Percentiles rank a stretch among this genome's conserved stretches.
phyloP scores from a whole-genome alignment of 1,140 invertebrate genomes.

The Anthonomus grandis region DNA sequence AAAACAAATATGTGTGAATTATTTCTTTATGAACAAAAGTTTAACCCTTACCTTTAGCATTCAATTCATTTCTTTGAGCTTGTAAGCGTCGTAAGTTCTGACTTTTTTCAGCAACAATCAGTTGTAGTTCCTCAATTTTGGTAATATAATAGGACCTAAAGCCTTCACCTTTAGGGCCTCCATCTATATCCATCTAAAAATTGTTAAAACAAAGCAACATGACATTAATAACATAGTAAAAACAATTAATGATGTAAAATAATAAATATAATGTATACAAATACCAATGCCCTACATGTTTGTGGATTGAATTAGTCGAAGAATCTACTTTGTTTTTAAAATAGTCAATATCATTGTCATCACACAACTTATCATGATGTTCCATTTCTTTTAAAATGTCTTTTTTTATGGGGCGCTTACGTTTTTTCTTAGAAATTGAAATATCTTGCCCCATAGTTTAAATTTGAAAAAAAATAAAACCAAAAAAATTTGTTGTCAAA shows the following conservation, averaged over 20 bases:
- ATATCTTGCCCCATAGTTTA: constrained; percentile 30
- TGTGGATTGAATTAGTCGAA: background rate
- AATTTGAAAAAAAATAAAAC: background rate
- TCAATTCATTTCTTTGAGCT: constrained; percentile 98
- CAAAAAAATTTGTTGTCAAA: too few relatives aligned
- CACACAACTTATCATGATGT: background rate
- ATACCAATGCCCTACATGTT: constrained; percentile 1
- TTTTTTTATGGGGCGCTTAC: constrained; percentile 7
- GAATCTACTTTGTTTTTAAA: constrained; percentile 15
- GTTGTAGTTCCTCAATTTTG: constrained; percentile 94
- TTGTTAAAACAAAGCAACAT: too few relatives aligned
- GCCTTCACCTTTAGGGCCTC: constrained; percentile 74
- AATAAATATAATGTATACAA: background rate
- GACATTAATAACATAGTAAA: constrained; percentile 8
- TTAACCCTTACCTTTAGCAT: constrained; percentile 82
- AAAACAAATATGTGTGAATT: constrained; percentile 2
- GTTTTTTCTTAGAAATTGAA: constrained; percentile 25
- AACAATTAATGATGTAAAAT: background rate
- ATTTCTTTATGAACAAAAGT: background rate
- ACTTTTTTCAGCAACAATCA: constrained; percentile 94
- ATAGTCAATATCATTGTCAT: constrained; percentile 12
- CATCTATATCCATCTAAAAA: constrained; percentile 88
- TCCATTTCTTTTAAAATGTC: background rate
- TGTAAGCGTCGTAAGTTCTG: constrained; percentile 96
- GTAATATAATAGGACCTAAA: constrained; percentile 93